Evolutionary conservation across 2,888 invertebrate genomes (phyloP).

Genomic region (Ceraclea dissimilis): DNA sequence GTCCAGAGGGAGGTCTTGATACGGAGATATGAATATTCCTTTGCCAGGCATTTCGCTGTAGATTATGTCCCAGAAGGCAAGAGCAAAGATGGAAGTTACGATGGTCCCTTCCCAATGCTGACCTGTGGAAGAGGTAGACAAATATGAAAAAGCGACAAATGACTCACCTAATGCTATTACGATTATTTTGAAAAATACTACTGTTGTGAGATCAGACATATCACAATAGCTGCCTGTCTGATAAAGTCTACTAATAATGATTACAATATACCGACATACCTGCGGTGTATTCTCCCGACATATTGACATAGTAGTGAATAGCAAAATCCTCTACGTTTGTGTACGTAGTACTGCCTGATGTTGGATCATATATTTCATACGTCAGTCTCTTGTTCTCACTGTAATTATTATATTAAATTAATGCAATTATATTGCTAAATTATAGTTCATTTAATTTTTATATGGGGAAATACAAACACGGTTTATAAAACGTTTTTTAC

Average conservation of each 20-base stretch:
- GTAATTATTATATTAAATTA: not conserved
- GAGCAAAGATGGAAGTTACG: slow-evolving; percentile 53
- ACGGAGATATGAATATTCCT: slow-evolving; percentile 58
- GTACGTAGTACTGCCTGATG: slow-evolving; percentile 14
- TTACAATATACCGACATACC: no score
- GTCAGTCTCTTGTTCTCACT: slow-evolving; percentile 34
- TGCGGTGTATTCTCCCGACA: not conserved
- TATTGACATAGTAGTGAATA: not conserved
- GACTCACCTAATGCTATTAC: no score
- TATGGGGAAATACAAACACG: no score
- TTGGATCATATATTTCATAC: slow-evolving; percentile 32
- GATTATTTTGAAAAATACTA: no score
- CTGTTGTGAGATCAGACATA: not conserved
- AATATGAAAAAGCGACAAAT: not conserved
- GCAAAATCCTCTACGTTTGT: slow-evolving; percentile 22
- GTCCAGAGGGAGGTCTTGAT: slow-evolving; percentile 68
- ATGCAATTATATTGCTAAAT: no score
- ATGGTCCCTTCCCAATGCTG: slow-evolving; percentile 68
- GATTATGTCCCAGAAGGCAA: slow-evolving; percentile 76
- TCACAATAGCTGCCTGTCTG: not conserved
- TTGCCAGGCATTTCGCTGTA: slow-evolving; percentile 41
- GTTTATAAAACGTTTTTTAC: no score
- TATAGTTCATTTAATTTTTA: no score
- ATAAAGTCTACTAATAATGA: not conserved
- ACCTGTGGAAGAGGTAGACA: slow-evolving; percentile 37